Evolutionary conservation across 2,797 vertebrate species (phyloP).

Genomic region (Acanthurus lineatus): DNA sequence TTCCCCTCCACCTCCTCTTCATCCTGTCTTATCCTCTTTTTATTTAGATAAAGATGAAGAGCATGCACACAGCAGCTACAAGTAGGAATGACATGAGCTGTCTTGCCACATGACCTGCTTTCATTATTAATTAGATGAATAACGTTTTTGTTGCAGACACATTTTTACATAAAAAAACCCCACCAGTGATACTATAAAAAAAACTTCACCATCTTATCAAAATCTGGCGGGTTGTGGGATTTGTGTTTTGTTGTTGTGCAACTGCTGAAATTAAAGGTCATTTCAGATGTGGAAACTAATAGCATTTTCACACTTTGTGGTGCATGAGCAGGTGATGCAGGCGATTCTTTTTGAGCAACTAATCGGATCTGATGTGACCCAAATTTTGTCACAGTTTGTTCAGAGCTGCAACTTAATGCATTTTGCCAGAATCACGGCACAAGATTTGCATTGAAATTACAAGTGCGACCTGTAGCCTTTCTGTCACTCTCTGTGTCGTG

Average conservation of each 20-base stretch:
- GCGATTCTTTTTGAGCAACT: not conserved
- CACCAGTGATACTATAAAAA: not conserved
- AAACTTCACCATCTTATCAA: not conserved
- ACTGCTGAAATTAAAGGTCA: not conserved
- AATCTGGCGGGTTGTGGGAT: not conserved
- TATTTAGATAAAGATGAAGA: not conserved
- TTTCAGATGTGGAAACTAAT: not conserved
- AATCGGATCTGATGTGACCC: not conserved
- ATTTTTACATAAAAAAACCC: not conserved
- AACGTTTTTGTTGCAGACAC: conserved; percentile 25
- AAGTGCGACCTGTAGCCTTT: not conserved
- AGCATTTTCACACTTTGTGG: not conserved
- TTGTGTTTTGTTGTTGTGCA: not conserved
- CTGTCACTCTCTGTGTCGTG: not conserved
- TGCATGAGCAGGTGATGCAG: not conserved
- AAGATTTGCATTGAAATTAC: not conserved
- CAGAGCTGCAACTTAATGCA: not conserved
- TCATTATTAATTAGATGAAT: conserved; percentile 51
- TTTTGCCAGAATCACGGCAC: not conserved
- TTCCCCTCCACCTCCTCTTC: not conserved
- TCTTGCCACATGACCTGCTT: conserved; percentile 41
- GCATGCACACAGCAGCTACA: not conserved
- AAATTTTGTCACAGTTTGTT: not conserved
- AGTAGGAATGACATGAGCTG: conserved; percentile 33
- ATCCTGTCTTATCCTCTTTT: conserved; percentile 29